phyloP scores from a whole-genome alignment of 2,888 invertebrate genomes.

The Ornithoptera priamus region DNA sequence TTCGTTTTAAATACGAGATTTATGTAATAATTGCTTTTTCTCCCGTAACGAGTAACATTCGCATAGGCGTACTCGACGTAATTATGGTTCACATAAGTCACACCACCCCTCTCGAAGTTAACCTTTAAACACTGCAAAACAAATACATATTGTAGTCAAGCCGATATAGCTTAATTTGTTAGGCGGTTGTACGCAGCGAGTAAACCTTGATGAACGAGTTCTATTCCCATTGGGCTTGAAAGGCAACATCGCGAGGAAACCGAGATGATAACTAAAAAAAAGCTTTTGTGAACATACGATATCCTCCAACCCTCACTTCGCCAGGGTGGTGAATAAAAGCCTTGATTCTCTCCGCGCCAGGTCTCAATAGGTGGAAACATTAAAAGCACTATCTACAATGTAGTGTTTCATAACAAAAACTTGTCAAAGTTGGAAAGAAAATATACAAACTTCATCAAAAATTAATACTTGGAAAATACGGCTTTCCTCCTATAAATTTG shows the following conservation, averaged over 20 bases:
- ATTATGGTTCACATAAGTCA: slow-evolving; percentile 36
- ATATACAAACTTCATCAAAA: neutral
- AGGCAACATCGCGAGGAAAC: too few species aligned
- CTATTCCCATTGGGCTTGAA: too few species aligned
- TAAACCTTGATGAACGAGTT: too few species aligned
- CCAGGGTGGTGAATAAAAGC: too few species aligned
- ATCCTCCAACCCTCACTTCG: neutral
- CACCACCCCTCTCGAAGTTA: slow-evolving; percentile 33
- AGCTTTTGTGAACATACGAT: too few species aligned
- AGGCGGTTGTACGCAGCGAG: too few species aligned
- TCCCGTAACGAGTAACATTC: slow-evolving; percentile 36
- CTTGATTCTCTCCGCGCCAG: too few species aligned
- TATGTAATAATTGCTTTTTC: slow-evolving; percentile 40
- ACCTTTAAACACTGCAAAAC: slow-evolving; percentile 6
- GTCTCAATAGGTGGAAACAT: neutral
- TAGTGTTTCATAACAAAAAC: too few species aligned
- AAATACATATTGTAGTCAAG: too few species aligned
- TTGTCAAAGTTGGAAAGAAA: too few species aligned
- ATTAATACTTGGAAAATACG: neutral
- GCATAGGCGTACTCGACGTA: slow-evolving; percentile 32
- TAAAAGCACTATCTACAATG: neutral
- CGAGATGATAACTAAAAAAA: too few species aligned
- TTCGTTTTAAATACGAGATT: neutral
- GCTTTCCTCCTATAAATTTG: too few species aligned
- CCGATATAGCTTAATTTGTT: neutral